phyloP scores from a whole-genome alignment of 2,797 vertebrate species.

The Neoniphon sammara region DNA sequence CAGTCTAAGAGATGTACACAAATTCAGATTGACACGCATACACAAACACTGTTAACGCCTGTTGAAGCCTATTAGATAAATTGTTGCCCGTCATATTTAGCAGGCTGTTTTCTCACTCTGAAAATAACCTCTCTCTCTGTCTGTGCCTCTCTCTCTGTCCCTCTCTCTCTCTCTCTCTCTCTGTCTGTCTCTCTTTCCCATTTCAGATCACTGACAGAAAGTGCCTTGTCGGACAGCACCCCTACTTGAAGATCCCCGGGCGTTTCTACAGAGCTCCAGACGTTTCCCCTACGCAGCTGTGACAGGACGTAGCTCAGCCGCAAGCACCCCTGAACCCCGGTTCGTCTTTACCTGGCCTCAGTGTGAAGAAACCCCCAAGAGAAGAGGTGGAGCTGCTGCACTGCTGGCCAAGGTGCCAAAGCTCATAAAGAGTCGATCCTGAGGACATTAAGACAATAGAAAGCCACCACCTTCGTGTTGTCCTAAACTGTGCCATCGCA shows the following conservation, averaged over 20 bases:
- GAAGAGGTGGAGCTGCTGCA: conserved; percentile 45
- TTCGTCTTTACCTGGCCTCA: conserved; percentile 69
- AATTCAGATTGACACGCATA: conserved; percentile 41
- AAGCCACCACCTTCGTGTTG: conserved; percentile 60
- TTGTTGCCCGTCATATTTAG: conserved; percentile 27
- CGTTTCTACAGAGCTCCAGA: conserved; percentile 59
- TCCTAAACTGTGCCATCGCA: conserved; percentile 79
- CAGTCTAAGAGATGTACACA: conserved; percentile 16
- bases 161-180: conserved; percentile 2
- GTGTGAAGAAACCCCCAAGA: conserved; percentile 53
- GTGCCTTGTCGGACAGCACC: conserved; percentile 79
- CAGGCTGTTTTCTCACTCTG: conserved; percentile 30
- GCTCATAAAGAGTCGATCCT: conserved; percentile 67
- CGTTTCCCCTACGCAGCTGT: conserved; percentile 67
- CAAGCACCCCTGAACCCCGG: conserved; percentile 72
- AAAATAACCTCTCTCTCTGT: conserved; percentile 40
- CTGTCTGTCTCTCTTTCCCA: conserved; percentile 9
- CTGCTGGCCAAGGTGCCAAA: conserved; percentile 59
- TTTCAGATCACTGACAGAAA: conserved; percentile 77
- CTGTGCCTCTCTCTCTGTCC: conserved; percentile 22
- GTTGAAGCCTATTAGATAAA: conserved; percentile 32
- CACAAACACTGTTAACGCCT: conserved; percentile 30
- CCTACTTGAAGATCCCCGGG: conserved; percentile 71
- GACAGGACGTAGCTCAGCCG: conserved; percentile 76
- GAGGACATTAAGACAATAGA: conserved; percentile 62